phyloP scores from a whole-genome alignment of 64 coral and sea anemone genomes.

The Pachyseris speciosa region DNA sequence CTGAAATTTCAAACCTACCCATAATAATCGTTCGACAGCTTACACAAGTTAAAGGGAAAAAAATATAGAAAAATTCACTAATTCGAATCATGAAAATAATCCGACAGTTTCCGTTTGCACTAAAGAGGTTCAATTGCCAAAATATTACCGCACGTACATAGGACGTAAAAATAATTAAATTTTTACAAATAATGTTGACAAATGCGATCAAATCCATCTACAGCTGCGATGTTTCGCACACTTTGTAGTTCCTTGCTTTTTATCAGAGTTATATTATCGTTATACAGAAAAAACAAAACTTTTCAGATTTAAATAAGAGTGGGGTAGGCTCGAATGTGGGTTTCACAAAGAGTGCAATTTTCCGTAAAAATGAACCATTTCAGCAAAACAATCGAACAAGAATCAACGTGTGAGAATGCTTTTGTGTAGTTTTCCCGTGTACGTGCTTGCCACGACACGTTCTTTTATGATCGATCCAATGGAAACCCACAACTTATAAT shows the following conservation, averaged over 20 bases:
- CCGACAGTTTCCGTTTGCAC: slow-evolving; percentile 36
- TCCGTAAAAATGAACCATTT: neutral
- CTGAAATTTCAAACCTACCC: neutral
- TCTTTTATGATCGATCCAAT: neutral
- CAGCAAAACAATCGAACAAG: neutral
- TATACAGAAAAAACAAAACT: neutral
- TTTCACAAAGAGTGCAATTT: slow-evolving; percentile 20
- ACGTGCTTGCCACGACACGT: neutral
- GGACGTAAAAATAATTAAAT: slow-evolving; percentile 85
- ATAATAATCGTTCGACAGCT: neutral
- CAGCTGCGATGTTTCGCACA: slow-evolving; percentile 93
- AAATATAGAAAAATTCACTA: slow-evolving; percentile 13
- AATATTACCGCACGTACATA: slow-evolving; percentile 53
- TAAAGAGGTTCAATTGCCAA: slow-evolving; percentile 31
- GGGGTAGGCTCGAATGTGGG: neutral
- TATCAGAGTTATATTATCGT: slow-evolving; percentile 54
- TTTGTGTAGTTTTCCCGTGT: neutral
- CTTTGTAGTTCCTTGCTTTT: slow-evolving; percentile 42
- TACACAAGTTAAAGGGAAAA: neutral
- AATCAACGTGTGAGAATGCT: slow-evolving; percentile 17
- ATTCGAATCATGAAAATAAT: slow-evolving; percentile 20
- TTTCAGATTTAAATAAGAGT: neutral
- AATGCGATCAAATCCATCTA: slow-evolving; percentile 43
- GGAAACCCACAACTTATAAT: neutral
- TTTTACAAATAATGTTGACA: slow-evolving; percentile 77